Evolutionary conservation across 2,797 vertebrate genomes (phyloP).

Genomic region (Ispidina lecontei): DNA sequence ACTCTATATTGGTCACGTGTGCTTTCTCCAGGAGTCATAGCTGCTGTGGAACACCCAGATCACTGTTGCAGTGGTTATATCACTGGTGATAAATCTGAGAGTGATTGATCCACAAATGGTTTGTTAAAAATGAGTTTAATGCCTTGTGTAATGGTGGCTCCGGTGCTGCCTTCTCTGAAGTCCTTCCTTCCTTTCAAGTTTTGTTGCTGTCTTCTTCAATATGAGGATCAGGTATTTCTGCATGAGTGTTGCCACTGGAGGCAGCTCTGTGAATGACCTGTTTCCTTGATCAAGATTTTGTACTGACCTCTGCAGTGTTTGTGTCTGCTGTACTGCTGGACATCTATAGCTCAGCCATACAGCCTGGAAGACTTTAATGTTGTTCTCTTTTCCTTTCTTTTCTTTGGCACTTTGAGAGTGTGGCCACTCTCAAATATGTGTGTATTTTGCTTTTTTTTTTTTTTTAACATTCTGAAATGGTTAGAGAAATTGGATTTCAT

Average conservation of each 20-base stretch:
- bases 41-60: background rate
- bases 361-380: background rate
- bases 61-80: background rate
- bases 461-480: background rate
- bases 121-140: slow-evolving; percentile 50
- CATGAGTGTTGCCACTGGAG: background rate
- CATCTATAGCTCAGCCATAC: background rate
- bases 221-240: slow-evolving; percentile 1
- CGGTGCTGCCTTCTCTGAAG: slow-evolving; percentile 22
- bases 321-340: background rate
- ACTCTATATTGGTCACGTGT: background rate
- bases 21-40: background rate
- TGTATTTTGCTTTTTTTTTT: background rate
- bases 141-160: background rate
- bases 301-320: background rate
- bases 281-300: slow-evolving; percentile 10
- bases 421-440: background rate
- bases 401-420: too few relatives aligned
- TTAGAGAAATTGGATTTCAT: background rate
- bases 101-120: background rate
- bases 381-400: background rate
- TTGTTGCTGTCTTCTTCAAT: slow-evolving; percentile 29
- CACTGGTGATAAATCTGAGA: background rate
- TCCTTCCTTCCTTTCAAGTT: slow-evolving; percentile 47
- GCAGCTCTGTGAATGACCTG: background rate